Base-by-base conservation (phyloP, 2,113 vertebrate species). In the Cyprinus carpio region DNA sequence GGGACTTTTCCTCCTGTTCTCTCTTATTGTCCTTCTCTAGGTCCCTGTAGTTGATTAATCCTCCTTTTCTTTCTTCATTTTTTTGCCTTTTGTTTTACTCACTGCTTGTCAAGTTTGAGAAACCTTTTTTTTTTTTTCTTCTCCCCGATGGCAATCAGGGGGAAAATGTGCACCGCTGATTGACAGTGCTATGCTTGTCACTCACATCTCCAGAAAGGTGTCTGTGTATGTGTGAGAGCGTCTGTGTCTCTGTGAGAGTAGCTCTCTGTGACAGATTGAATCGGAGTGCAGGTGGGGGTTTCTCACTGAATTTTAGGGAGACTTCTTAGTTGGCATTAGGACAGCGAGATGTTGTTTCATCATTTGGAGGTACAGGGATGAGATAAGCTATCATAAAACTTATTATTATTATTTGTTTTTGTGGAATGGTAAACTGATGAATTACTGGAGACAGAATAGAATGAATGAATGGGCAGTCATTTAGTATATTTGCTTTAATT, bases 161-260 rank as follows among this genome's bases (percentile, higher is more conserved):
- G 86, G 86, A 93, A 92, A 90, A 86, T 37, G 82, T 67, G 76
- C 27, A 62, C 71, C 46, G 81, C 86, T 90, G 91, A 92, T 91
- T 87, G 88, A 89, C 87, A 86, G 87, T 75, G 83, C 89, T 88
- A 90, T n/a, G 90, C 91, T 91, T 92, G 93, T 93, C 93, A 91
- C 78, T 93, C 91, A 89, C 31, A 86, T 43, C 88, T 84, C 84
- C 88, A 87, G 82, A 88, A 89, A 88, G 86, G 91, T 90, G 90
- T 88, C 64, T 86, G 49, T 83, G 87, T 75, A 29, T 78, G 85
- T 86, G 85, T 40, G 46, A 78, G 75, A 37, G 77, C 43, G 71
- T 85, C 37, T 79, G 25, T 71, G 62, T 84, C 67, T 82, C 29
- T 76, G 40, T 86, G n/a, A 81, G 81, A 54, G 58, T 72, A 83